A percentile compares a stretch with the other conserved stretches of the same genome.
These are phyloP conservation scores for Eumerus sabulonum DNA, from an alignment of 2,888 invertebrate genomes.

Conservation along the genomic window DNA sequence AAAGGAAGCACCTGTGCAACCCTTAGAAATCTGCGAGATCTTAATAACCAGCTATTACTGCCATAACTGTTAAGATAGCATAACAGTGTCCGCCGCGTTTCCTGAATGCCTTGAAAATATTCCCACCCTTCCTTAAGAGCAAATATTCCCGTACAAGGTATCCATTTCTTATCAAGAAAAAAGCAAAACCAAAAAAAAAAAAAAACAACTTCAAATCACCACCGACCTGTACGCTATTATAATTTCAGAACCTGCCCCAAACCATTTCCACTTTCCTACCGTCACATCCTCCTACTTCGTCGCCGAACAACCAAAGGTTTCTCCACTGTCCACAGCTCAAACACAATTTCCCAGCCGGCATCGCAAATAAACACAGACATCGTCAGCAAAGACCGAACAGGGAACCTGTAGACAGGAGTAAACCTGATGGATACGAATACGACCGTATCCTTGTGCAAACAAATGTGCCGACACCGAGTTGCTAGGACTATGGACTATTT, in stretches of 20 bases:
- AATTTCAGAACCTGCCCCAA: slow-evolving; percentile 43
- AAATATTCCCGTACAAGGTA: background rate
- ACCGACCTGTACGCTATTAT: slow-evolving; percentile 47
- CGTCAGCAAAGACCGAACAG: slow-evolving; percentile 33
- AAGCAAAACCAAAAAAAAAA: slow-evolving; percentile 12
- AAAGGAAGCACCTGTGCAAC: too few relatives aligned
- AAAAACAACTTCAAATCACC: slow-evolving; percentile 35
- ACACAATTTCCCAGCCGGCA: slow-evolving; percentile 53
- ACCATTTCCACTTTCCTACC: slow-evolving; percentile 13
- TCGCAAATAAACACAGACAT: slow-evolving; percentile 52
- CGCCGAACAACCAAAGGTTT: slow-evolving; percentile 1
- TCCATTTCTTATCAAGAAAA: slow-evolving; percentile 1
- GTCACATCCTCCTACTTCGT: slow-evolving; percentile 16
- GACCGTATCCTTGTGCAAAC: slow-evolving; percentile 62
- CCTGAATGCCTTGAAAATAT: background rate
- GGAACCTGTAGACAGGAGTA: slow-evolving; percentile 25
- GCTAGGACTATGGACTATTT: slow-evolving; percentile 21
- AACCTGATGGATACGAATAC: slow-evolving; percentile 5
- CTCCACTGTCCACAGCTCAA: slow-evolving; percentile 31
- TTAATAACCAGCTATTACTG: too few relatives aligned
- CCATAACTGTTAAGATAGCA: background rate
- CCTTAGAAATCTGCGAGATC: too few relatives aligned
- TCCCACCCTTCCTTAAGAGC: background rate
- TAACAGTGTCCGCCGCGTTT: background rate
- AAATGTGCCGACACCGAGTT: slow-evolving; percentile 17